Evolutionary conservation across 2,113 vertebrate genomes (phyloP), one percentile per base, ranked within the genome.

Genomic region (Pangasianodon gigas): DNA sequence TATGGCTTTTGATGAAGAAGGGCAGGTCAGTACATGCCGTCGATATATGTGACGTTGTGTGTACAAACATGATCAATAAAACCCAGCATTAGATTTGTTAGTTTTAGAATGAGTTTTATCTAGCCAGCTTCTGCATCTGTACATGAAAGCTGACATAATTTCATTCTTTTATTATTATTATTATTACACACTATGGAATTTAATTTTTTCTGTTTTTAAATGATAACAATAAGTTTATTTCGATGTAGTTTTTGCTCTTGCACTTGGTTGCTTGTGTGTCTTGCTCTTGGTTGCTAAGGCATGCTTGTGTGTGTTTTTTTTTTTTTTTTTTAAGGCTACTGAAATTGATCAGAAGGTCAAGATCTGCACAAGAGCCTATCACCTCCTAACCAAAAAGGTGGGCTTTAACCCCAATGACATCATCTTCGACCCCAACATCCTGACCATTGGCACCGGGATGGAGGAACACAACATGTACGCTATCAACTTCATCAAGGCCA

Each of bases 381-480:
- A 95, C 10, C 95, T 99, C 13, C 95, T 99, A 62, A 95, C 97
- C 85, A 91, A 89, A 89, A 96, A 97, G 91, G 93, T 98, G 74
- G 94, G 94, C 74, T 99, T 98, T 89, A 95, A 98, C 93, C 97
- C 97, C 88, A 97, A 97, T 29, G 97, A 99, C 95, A 98, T 99
- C 93, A 99, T 99, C 93, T 99, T 99, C 6, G 98, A 99, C 93
- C 98, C 98, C 82, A 99, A 99, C 93, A 97, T 99, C 94, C 96
- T 99, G 86, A 99, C 98, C 56, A 99, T 99, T 81, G 98, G 98
- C 52, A 99, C 98, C 5, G 98, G 98, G 88, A 98, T 99, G 97
- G 98, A 99, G 86, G 98, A 99, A 91, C 98, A 99, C 94, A 97
- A 96, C 87, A 90, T 96, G 26, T 99, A 99, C 84, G 98, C 97